Percentiles rank a stretch among this genome's conserved stretches.
Evolutionary conservation across 2,797 vertebrate genomes (phyloP).

Genomic region (Fratercula arctica): DNA sequence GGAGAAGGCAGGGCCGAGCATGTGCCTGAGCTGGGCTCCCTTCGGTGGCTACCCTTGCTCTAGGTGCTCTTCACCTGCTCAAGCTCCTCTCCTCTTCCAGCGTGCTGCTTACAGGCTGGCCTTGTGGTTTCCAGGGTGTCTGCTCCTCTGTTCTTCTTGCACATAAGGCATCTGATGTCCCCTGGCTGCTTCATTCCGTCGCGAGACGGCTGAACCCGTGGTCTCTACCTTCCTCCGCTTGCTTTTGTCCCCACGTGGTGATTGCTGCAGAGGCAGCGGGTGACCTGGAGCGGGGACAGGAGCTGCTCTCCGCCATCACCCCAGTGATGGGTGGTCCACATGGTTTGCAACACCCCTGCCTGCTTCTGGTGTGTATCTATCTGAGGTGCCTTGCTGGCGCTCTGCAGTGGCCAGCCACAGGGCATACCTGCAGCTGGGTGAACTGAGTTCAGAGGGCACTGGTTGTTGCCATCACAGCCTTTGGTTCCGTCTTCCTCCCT

Average conservation of each 20-base stretch:
- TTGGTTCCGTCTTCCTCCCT: neutral
- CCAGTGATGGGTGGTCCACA: neutral
- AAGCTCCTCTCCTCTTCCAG: neutral
- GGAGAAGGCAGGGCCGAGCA: neutral
- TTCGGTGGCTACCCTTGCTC: neutral
- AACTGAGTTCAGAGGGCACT: neutral
- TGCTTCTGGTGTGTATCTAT: neutral
- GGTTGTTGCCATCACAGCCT: neutral
- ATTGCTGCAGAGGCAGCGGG: neutral
- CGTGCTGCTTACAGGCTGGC: neutral
- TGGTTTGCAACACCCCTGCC: neutral
- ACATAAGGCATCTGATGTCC: neutral
- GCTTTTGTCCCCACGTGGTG: accelerated
- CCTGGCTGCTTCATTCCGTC: neutral
- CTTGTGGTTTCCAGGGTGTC: neutral
- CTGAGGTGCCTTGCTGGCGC: neutral
- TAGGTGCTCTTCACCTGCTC: neutral
- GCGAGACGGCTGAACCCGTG: accelerated
- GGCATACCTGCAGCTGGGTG: neutral
- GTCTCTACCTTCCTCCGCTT: neutral
- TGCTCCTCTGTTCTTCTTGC: neutral
- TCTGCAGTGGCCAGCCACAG: neutral
- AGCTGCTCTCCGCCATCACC: neutral
- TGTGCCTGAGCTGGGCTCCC: neutral
- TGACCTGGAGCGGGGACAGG: neutral